Conservation (phyloP, 2,888 invertebrate species). For the Rhimphoctona megacephalus region DNA sequence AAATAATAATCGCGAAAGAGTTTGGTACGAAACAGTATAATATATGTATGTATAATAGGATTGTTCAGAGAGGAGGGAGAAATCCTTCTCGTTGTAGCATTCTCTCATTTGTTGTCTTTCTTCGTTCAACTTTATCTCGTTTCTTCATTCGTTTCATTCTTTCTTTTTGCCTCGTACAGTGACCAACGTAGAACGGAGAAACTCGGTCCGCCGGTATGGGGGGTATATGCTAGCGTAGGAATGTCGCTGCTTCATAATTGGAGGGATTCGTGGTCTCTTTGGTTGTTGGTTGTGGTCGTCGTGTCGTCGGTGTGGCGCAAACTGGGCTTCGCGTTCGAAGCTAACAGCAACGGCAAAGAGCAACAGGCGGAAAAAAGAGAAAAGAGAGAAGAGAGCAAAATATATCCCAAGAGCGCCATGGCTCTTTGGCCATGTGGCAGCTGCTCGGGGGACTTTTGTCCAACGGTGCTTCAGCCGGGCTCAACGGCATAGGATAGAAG, state of each 20-base stretch:
- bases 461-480: slow-evolving; percentile 38
- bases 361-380: slow-evolving; percentile 7
- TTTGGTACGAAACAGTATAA: no score
- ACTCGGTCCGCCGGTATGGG: slow-evolving; percentile 87
- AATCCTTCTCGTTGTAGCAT: background rate
- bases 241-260: slow-evolving; percentile 80
- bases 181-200: slow-evolving; percentile 69
- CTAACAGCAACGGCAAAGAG: slow-evolving; percentile 23
- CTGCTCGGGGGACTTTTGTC: slow-evolving; percentile 53
- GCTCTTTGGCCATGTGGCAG: slow-evolving; percentile 51
- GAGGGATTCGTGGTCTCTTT: slow-evolving; percentile 73
- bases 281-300: slow-evolving; percentile 58
- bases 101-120: slow-evolving; percentile 32
- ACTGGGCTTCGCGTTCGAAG: background rate
- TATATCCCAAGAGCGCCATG: slow-evolving; percentile 24
- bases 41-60: no score
- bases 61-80: background rate
- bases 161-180: background rate
- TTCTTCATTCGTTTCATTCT: slow-evolving; percentile 19
- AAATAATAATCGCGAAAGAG: no score
- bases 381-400: slow-evolving; percentile 25
- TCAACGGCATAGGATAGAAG: slow-evolving; percentile 27
- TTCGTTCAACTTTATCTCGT: slow-evolving; percentile 46
- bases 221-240: slow-evolving; percentile 84
- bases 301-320: slow-evolving; percentile 18